These are phyloP conservation scores for Mactra quadrangularis DNA, from an alignment of 1,140 invertebrate genomes.

Conservation along the genomic window DNA sequence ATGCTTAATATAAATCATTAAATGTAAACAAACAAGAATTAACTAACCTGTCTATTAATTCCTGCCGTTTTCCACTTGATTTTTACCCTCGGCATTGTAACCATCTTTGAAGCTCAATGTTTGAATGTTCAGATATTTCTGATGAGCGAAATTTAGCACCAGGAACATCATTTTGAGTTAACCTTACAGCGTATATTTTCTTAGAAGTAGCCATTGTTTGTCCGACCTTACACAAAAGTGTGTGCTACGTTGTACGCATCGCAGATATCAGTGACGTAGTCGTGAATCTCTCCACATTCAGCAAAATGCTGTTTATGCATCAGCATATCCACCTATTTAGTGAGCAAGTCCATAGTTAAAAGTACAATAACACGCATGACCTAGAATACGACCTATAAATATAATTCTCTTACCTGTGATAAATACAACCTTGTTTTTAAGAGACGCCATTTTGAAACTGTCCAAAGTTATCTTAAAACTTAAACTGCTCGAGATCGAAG, in stretches of 20 bases:
- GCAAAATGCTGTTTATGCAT: no score
- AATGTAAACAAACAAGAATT: background rate
- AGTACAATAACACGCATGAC: no score
- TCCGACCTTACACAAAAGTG: background rate
- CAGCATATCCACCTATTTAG: no score
- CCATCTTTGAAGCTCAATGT: conserved; percentile 3
- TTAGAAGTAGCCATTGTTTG: conserved; percentile 31
- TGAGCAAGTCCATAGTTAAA: no score
- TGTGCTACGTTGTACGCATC: no score
- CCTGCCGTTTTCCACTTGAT: background rate
- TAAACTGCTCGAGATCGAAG: no score
- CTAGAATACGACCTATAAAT: no score
- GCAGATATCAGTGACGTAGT: no score
- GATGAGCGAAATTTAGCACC: conserved; percentile 13
- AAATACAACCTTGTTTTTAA: conserved; percentile 10
- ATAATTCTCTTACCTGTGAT: conserved; percentile 6
- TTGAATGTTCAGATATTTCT: conserved; percentile 13
- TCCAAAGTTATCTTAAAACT: no score
- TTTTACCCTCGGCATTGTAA: background rate
- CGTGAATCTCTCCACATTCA: no score
- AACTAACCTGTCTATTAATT: conserved; percentile 4
- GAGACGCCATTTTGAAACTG: conserved; percentile 11
- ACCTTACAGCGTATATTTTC: background rate
- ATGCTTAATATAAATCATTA: background rate
- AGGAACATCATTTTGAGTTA: conserved; percentile 28